A percentile compares a stretch with the other conserved stretches of the same genome.
phyloP scores from a whole-genome alignment of 2,888 invertebrate genomes.

The Linyphia triangularis region DNA sequence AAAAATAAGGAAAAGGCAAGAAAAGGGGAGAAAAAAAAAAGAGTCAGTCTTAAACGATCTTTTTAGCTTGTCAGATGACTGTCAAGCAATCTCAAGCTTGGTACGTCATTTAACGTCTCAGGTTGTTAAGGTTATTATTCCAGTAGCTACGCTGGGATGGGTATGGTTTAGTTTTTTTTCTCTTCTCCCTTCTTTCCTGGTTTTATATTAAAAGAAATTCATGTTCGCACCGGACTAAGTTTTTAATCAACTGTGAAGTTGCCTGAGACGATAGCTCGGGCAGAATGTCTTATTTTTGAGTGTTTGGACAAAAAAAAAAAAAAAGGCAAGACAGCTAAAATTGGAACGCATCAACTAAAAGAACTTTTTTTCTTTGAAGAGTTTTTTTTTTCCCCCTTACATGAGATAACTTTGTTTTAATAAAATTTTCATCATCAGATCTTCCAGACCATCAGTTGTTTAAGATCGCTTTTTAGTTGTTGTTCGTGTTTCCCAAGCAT shows the following conservation, averaged over 20 bases:
- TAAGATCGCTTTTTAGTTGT: conserved; percentile 26
- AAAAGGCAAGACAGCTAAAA: conserved; percentile 60
- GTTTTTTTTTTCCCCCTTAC: neutral
- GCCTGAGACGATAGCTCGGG: conserved; percentile 18
- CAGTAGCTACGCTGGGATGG: conserved; percentile 48
- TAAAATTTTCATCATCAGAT: conserved; percentile 48
- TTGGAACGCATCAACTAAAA: conserved; percentile 69
- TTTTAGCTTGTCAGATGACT: conserved; percentile 75
- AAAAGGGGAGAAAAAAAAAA: conserved; percentile 29
- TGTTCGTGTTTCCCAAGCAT: conserved; percentile 1
- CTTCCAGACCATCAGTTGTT: conserved; percentile 30
- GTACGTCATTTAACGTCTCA: conserved; percentile 67
- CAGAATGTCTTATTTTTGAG: conserved; percentile 61
- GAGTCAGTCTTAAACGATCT: conserved; percentile 65
- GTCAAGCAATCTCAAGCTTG: conserved; percentile 44
- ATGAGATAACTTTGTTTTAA: conserved; percentile 55
- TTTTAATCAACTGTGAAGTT: conserved; percentile 72
- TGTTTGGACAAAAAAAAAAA: conserved; percentile 47
- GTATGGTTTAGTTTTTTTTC: neutral
- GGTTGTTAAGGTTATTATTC: conserved; percentile 70
- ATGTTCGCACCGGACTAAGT: conserved; percentile 31
- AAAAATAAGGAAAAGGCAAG: conserved; percentile 65
- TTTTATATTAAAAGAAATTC: conserved; percentile 72
- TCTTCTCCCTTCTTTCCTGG: conserved; percentile 20
- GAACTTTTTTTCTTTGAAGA: conserved; percentile 35